These are phyloP conservation scores for Greenwoodochromis staneri DNA, from an alignment of 2,113 vertebrate species.

Conservation along the genomic window DNA sequence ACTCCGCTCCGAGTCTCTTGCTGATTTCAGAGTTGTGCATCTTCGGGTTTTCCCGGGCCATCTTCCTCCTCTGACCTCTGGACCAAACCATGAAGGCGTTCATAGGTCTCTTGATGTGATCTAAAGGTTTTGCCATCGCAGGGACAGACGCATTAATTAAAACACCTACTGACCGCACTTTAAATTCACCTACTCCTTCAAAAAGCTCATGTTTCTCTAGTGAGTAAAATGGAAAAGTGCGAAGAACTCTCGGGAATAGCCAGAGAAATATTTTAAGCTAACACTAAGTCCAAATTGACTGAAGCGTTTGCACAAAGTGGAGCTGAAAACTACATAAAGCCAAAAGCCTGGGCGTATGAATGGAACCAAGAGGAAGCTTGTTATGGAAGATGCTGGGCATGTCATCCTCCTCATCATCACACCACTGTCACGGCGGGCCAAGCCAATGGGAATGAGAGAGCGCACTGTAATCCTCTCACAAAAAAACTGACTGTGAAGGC, in stretches of 20 bases:
- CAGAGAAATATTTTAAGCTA: background rate
- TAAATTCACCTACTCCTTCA: background rate
- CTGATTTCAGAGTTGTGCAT: conserved; percentile 99
- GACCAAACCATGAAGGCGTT: conserved; percentile 99
- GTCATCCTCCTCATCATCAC: conserved; percentile 77
- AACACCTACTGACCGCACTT: background rate
- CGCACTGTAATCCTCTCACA: conserved; percentile 48
- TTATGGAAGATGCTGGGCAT: conserved; percentile 70
- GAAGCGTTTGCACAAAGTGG: background rate
- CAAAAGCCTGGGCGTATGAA: conserved; percentile 48
- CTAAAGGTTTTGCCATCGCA: conserved; percentile 87
- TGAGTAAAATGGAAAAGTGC: conserved; percentile 24
- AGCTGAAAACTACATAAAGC: background rate
- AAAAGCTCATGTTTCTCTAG: conserved; percentile 1
- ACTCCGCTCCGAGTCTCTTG: conserved; percentile 91
- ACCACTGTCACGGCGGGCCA: conserved; percentile 67
- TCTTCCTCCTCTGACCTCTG: conserved; percentile 89
- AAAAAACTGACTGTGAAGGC: conserved; percentile 16
- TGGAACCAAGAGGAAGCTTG: conserved; percentile 77
- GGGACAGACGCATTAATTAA: background rate
- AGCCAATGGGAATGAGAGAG: conserved; percentile 54
- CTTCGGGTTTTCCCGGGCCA: conserved; percentile 96
- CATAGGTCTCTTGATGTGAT: conserved; percentile 98
- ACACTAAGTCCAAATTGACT: background rate
- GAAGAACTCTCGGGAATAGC: background rate